Evolutionary conservation across 2,888 invertebrate species (phyloP).

Genomic region (Eristalis tenax): DNA sequence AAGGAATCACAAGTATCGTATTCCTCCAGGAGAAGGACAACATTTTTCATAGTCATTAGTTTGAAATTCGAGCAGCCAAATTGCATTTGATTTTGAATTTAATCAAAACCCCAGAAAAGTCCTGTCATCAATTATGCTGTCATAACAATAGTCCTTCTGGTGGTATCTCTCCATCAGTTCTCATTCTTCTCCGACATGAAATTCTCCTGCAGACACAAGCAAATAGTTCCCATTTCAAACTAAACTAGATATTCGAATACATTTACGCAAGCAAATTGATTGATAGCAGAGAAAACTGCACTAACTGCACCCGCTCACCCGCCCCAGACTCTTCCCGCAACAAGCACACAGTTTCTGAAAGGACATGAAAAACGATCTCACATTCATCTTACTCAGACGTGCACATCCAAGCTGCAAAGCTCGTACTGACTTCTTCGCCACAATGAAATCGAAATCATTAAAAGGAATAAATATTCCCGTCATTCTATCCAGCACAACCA

Average conservation of each 20-base stretch:
- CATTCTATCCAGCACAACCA: neutral
- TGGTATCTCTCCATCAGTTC: neutral
- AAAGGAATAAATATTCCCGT: slow-evolving; percentile 41
- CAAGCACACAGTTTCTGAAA: neutral
- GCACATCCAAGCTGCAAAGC: neutral
- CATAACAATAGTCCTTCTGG: neutral
- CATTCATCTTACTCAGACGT: neutral
- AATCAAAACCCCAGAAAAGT: neutral
- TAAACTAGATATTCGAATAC: neutral
- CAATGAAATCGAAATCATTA: slow-evolving; percentile 40
- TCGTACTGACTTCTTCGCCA: neutral
- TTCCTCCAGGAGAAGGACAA: too few relatives aligned
- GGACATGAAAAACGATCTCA: neutral
- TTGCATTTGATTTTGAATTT: too few relatives aligned
- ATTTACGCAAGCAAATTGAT: neutral
- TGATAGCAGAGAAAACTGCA: neutral
- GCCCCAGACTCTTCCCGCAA: neutral
- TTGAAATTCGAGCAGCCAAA: too few relatives aligned
- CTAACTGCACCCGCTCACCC: neutral
- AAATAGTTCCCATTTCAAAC: neutral
- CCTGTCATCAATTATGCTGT: neutral
- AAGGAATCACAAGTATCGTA: too few relatives aligned
- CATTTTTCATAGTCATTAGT: too few relatives aligned
- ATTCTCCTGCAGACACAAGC: neutral
- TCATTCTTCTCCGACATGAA: neutral